These are phyloP conservation scores for Tenodera sinensis DNA, from an alignment of 2,888 invertebrate genomes.

Conservation along the genomic window DNA sequence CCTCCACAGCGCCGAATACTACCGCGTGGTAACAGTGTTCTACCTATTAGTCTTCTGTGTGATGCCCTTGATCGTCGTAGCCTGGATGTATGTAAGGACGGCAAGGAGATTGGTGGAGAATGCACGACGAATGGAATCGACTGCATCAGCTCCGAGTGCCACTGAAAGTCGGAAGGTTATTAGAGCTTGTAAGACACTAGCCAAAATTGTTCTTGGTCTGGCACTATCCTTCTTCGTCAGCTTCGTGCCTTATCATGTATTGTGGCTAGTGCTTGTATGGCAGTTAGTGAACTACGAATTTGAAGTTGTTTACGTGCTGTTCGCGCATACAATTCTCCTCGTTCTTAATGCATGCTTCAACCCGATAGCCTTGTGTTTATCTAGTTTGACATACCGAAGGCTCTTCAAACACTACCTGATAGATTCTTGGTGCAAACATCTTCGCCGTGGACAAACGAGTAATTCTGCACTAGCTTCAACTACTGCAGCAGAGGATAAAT, in stretches of 20 bases:
- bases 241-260: conserved; percentile 7
- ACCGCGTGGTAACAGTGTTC: neutral
- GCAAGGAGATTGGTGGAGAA: neutral
- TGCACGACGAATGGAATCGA: neutral
- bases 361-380: neutral
- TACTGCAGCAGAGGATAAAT: neutral
- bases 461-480: neutral
- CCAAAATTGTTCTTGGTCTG: neutral
- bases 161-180: neutral
- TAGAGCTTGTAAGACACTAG: neutral
- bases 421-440: neutral
- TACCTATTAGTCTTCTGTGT: neutral
- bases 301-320: conserved; percentile 3
- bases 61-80: neutral
- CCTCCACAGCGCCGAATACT: neutral
- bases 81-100: neutral
- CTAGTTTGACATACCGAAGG: neutral
- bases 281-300: neutral
- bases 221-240: conserved; percentile 3
- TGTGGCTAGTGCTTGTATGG: conserved; percentile 2
- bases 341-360: conserved; percentile 3
- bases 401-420: neutral
- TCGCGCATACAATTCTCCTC: neutral
- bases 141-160: neutral
- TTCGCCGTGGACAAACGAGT: neutral